These are phyloP conservation scores for Hydriomena furcata DNA, from an alignment of 2,888 invertebrate genomes.

Conservation along the genomic window DNA sequence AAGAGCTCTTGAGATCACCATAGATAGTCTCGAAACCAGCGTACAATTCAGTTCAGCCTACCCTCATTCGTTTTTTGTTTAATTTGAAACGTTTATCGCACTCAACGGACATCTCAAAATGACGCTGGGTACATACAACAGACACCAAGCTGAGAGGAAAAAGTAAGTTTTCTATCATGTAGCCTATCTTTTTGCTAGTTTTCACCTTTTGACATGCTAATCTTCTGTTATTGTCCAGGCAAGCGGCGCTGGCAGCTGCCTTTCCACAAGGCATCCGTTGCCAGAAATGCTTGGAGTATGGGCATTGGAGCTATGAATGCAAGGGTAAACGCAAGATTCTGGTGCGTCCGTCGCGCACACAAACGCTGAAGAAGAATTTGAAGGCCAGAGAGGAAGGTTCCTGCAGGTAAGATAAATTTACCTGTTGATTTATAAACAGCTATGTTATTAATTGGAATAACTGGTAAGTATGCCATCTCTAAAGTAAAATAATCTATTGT, in stretches of 20 bases:
- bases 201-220: slow-evolving; percentile 18
- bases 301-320: slow-evolving; percentile 98
- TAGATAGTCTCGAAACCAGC: slow-evolving; percentile 25
- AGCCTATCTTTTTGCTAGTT: background rate
- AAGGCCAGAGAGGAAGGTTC: slow-evolving; percentile 63
- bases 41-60: slow-evolving; percentile 30
- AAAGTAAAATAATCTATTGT: too few species aligned
- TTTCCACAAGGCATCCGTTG: slow-evolving; percentile 92
- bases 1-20: slow-evolving; percentile 33
- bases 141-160: slow-evolving; percentile 73
- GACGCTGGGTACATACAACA: slow-evolving; percentile 77
- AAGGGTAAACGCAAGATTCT: slow-evolving; percentile 94
- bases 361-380: slow-evolving; percentile 87
- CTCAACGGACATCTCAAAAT: slow-evolving; percentile 47
- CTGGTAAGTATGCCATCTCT: too few species aligned
- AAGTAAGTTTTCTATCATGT: slow-evolving; percentile 54
- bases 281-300: slow-evolving; percentile 95
- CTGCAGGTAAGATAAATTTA: slow-evolving; percentile 59
- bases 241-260: slow-evolving; percentile 84
- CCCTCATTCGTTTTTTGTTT: slow-evolving; percentile 29
- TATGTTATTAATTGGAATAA: background rate
- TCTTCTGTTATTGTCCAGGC: slow-evolving; percentile 56
- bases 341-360: slow-evolving; percentile 92
- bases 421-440: slow-evolving; percentile 16
- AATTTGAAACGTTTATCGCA: slow-evolving; percentile 3